Evolutionary conservation across 35 echinoderm and acorn worm genomes (phyloP).

Genomic region (Stichopus chloronotus): DNA sequence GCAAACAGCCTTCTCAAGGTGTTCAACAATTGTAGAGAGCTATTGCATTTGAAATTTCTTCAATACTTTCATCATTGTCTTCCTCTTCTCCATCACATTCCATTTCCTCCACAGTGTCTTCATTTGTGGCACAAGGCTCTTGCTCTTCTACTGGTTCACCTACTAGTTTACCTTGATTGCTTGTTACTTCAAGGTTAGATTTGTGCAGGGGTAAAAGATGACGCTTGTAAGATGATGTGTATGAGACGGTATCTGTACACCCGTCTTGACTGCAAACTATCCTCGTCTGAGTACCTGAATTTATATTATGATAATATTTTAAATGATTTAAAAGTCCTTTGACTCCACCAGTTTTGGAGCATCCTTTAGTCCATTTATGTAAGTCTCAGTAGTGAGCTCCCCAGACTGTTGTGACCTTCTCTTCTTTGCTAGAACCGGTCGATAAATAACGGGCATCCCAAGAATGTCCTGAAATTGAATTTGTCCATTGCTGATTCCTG

Average conservation of each 20-base stretch:
- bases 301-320: slow-evolving; percentile 16
- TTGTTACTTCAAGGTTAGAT: no score
- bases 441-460: not conserved
- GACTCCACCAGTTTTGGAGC: no score
- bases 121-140: no score
- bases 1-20: no score
- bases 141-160: no score
- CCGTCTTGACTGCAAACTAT: slow-evolving; percentile 26
- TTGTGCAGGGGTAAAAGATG: not conserved
- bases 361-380: no score
- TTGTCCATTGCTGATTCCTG: not conserved
- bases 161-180: no score
- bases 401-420: not conserved
- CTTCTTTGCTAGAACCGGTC: not conserved
- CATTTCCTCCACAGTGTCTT: no score
- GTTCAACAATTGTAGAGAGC: no score
- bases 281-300: not conserved
- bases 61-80: no score
- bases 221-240: not conserved
- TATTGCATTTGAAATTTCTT: no score
- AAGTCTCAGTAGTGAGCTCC: not conserved
- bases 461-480: not conserved
- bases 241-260: not conserved
- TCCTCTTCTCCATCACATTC: no score
- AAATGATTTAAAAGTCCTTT: not conserved